Percentiles rank a stretch among this genome's conserved stretches.
Conservation (phyloP, 1,140 invertebrate genomes). For the Drosophila neocordata region DNA sequence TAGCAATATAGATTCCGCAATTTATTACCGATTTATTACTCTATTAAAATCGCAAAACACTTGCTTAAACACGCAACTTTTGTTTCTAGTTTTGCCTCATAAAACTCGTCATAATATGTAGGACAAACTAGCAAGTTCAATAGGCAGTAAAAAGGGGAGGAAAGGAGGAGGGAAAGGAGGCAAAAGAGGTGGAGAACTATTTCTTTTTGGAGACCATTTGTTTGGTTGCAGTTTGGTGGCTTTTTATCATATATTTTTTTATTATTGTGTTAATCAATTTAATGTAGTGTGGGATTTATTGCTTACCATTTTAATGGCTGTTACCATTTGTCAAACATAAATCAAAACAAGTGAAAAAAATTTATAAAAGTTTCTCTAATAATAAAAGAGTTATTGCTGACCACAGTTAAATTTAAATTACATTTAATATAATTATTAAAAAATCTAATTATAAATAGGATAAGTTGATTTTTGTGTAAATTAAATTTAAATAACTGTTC, state of each 20-base stretch:
- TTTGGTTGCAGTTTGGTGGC: constrained; percentile 25
- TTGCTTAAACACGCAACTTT: constrained; percentile 55
- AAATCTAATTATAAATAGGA: too few species aligned
- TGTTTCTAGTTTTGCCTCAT: constrained; percentile 28
- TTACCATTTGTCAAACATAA: constrained; percentile 37
- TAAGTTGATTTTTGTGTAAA: too few species aligned
- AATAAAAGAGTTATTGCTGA: background rate
- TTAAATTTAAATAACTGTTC: too few species aligned
- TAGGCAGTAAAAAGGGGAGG: background rate
- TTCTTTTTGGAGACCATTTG: constrained; percentile 9
- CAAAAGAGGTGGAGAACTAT: background rate
- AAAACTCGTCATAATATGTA: constrained; percentile 32
- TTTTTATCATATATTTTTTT: constrained; percentile 49
- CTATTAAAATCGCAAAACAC: constrained; percentile 63
- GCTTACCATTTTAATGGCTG: constrained; percentile 30
- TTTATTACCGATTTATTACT: constrained; percentile 64
- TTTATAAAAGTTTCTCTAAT: background rate
- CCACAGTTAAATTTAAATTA: background rate
- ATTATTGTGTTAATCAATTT: constrained; percentile 60
- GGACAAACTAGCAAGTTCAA: constrained; percentile 4
- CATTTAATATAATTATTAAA: background rate
- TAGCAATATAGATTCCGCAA: constrained; percentile 39
- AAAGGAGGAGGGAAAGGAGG: too few species aligned
- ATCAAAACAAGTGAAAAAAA: constrained; percentile 16
- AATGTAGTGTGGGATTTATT: constrained; percentile 52